Evolutionary conservation across 2,797 vertebrate species (phyloP).

Genomic region (Anabacerthia variegaticeps): DNA sequence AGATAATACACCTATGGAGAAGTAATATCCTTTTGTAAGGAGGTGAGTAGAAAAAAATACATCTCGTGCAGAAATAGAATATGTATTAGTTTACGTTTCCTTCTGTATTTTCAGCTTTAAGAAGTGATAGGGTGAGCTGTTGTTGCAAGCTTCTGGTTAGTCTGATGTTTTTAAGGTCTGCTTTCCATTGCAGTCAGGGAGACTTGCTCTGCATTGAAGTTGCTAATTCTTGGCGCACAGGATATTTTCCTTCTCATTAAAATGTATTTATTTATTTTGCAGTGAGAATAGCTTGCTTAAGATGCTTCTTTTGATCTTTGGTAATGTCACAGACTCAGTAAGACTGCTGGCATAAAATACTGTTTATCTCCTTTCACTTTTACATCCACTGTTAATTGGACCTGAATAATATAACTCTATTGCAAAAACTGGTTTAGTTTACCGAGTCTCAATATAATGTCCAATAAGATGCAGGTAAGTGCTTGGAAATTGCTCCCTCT

Average conservation of each 20-base stretch:
- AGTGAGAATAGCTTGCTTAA: not conserved
- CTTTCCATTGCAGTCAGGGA: not conserved
- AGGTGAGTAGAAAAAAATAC: not conserved
- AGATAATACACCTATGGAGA: constrained; percentile 2
- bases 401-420: not conserved
- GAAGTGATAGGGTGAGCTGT: not conserved
- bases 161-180: constrained; percentile 12
- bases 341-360: not conserved
- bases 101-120: constrained; percentile 6
- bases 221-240: not conserved
- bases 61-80: constrained; percentile 21
- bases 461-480: not conserved
- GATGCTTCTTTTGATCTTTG: constrained; percentile 49
- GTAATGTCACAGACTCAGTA: not conserved
- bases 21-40: constrained; percentile 6
- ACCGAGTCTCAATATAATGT: not conserved
- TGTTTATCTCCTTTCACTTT: constrained; percentile 41
- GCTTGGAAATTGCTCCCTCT: not conserved
- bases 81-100: constrained; percentile 35
- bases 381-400: constrained; percentile 19
- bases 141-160: constrained; percentile 14
- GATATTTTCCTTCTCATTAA: constrained; percentile 54
- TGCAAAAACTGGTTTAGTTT: constrained; percentile 1
- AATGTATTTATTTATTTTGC: constrained; percentile 63
- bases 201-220: not conserved